Evolutionary conservation across 1,140 invertebrate species (phyloP).

Genomic region (Trichogramma pretiosum): DNA sequence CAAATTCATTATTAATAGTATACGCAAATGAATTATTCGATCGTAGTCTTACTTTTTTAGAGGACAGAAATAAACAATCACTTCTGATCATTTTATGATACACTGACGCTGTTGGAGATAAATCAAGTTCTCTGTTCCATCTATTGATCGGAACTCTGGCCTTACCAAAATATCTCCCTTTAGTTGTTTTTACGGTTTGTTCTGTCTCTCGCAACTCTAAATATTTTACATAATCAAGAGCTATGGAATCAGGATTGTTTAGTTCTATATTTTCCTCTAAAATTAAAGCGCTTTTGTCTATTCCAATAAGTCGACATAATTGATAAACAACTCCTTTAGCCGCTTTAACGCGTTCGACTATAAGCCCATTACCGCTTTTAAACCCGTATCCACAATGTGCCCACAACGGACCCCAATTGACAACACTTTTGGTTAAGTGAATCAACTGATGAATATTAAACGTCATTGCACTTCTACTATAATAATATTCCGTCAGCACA

Average conservation of each 20-base stretch:
- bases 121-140: not conserved
- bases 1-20: constrained; percentile 7
- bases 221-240: too few relatives aligned
- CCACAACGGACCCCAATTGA: not conserved
- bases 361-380: not conserved
- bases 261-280: not conserved
- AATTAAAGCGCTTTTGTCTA: not conserved
- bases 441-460: too few relatives aligned
- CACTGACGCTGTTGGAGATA: not conserved
- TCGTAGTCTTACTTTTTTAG: constrained; percentile 6
- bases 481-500: not conserved
- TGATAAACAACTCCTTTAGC: not conserved
- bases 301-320: not conserved
- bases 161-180: constrained; percentile 4
- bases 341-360: too few relatives aligned
- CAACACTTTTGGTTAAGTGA: not conserved
- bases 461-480: not conserved
- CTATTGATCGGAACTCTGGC: not conserved
- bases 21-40: constrained; percentile 18
- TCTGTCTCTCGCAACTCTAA: too few relatives aligned
- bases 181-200: not conserved
- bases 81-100: constrained; percentile 13
- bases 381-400: constrained; percentile 4
- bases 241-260: too few relatives aligned
- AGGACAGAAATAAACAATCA: constrained; percentile 11